Base-by-base conservation (phyloP, 2,797 vertebrate species). In the Gila robusta region DNA sequence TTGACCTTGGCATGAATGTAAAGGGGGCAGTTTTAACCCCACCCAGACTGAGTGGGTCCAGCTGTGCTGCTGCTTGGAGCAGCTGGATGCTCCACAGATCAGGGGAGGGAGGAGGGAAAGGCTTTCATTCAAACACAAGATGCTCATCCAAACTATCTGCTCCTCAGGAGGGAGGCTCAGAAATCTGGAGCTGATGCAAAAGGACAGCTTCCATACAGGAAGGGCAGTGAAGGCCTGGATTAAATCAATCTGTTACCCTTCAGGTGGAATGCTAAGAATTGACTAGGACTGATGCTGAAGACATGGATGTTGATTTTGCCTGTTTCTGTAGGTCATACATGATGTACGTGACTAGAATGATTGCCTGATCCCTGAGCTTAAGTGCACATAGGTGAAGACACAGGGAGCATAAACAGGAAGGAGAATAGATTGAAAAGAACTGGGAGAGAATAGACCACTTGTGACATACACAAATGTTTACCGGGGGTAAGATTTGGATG, bases 121-220 rank as follows among this genome's bases (percentile, higher is more conserved):
- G 72, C 56, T 72, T 67, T 78, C 59, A 81, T 71, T 74, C 73
- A 89, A 52, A 47, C 81, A 83, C 64, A 74, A 64, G 81, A 86
- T 88, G 77, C 70, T 86, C 54, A 64, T 81, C 77, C 83, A 83
- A 69, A 44, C 77, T 81, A 69, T 73, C 67, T 78, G 67, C 47
- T 81, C 62, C 37, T 76, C 66, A 81, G 84, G 44, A 81, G 56
- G 66, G 79, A 73, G 83, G 14, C 49, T 87, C 76, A 88, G 62
- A 69, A 81, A 86, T 74, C 37, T 85, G 85, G 79, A 80, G 62
- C 41, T 90, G 84, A 88, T 90, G 78, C 64, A 84, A 87, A 86
- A 76, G 84, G 86, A 90, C 87, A 89, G 86, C 52, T 84, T 83
- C 79, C 74, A 70, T 78, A 71, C 59, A 84, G 89, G 82, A 87